Conservation (phyloP, 1,140 invertebrate species). For the Brachionus sp. region DNA sequence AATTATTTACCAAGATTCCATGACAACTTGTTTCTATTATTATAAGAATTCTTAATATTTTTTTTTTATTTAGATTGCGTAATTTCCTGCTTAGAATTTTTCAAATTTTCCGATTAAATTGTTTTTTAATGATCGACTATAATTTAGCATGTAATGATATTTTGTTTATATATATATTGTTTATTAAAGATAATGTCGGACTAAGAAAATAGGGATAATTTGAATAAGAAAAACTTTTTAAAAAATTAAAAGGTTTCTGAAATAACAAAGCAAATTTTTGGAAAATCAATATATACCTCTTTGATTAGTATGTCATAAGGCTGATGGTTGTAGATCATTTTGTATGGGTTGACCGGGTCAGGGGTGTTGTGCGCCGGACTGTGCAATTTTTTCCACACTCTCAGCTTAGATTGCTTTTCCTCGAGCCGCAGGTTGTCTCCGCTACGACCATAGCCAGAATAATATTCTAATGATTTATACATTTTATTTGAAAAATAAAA, state of each 20-base stretch:
- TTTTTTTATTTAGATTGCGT: background rate
- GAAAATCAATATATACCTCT: conserved; percentile 12
- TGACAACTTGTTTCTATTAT: conserved; percentile 33
- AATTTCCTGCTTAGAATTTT: background rate
- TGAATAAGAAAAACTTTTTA: too few species aligned
- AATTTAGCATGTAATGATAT: background rate
- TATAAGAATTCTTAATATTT: background rate
- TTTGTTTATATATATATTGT: too few species aligned
- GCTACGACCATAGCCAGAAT: background rate
- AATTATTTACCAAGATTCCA: background rate
- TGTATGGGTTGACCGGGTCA: conserved; percentile 3
- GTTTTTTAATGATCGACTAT: background rate
- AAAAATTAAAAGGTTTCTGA: background rate
- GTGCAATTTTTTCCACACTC: conserved; percentile 33
- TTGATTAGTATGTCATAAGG: background rate
- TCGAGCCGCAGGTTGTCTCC: background rate
- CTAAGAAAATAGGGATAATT: too few species aligned
- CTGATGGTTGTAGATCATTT: background rate
- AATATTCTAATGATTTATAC: background rate
- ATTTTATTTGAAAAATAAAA: conserved; percentile 9
- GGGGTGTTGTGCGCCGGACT: background rate
- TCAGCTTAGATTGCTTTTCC: background rate
- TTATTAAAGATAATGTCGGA: too few species aligned
- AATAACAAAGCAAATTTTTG: background rate
- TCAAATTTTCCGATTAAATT: background rate